Evolutionary conservation across 2,113 vertebrate genomes (phyloP).

Genomic region (Chauna torquata): DNA sequence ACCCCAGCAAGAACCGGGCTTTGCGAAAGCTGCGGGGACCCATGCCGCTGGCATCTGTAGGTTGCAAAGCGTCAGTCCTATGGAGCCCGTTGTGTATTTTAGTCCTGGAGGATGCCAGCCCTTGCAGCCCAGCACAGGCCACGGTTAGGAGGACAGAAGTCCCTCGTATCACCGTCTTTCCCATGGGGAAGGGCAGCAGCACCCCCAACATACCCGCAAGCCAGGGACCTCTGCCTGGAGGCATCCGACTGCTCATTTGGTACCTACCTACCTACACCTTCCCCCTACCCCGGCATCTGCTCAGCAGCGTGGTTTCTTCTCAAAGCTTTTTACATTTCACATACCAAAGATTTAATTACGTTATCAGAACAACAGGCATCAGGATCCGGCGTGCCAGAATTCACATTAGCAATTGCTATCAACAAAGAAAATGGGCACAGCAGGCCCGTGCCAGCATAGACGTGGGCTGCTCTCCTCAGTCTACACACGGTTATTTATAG

Average conservation of each 20-base stretch:
- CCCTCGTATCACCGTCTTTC: not conserved
- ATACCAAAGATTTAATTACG: constrained; percentile 66
- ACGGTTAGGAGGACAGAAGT: not conserved
- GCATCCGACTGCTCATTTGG: not conserved
- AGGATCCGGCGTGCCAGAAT: constrained; percentile 63
- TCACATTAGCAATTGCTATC: constrained; percentile 69
- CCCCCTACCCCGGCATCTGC: too few species aligned
- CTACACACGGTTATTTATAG: constrained; percentile 49
- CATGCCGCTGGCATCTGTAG: not conserved
- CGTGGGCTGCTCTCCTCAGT: constrained; percentile 63
- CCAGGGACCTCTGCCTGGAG: not conserved
- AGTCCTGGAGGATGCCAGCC: not conserved
- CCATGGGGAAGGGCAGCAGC: not conserved
- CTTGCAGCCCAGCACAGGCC: not conserved
- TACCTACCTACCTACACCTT: too few species aligned
- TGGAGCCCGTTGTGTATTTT: fast-evolving
- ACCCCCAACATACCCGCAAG: fast-evolving
- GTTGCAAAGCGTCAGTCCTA: too few species aligned
- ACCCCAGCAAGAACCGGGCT: not conserved
- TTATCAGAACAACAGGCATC: constrained; percentile 69
- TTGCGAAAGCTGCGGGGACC: not conserved
- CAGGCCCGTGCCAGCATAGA: constrained; percentile 62
- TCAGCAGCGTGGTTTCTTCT: constrained; percentile 41
- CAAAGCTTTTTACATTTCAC: constrained; percentile 63
- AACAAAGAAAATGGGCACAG: constrained; percentile 69